These are phyloP conservation scores for Furnarius figulus DNA, from an alignment of 2,113 vertebrate species.

Conservation along the genomic window DNA sequence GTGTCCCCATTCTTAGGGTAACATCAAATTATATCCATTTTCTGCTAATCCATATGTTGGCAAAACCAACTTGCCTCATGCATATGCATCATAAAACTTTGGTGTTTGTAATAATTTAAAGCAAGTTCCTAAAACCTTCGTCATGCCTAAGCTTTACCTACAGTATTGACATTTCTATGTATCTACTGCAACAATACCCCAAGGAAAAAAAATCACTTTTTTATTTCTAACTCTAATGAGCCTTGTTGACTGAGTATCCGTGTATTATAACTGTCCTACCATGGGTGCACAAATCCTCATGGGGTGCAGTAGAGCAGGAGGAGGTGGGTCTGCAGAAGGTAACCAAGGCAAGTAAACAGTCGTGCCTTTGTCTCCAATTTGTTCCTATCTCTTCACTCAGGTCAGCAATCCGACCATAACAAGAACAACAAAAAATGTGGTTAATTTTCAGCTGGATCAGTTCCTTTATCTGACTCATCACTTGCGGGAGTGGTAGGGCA, in stretches of 20 bases:
- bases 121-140: background rate
- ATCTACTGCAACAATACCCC: background rate
- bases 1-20: background rate
- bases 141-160: background rate
- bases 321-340: background rate
- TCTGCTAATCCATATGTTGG: background rate
- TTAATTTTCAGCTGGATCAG: slow-evolving; percentile 4
- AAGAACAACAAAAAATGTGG: background rate
- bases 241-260: background rate
- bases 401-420: background rate
- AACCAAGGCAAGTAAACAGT: background rate
- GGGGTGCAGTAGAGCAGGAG: background rate
- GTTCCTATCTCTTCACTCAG: background rate
- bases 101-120: background rate
- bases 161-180: background rate
- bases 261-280: background rate
- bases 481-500: background rate
- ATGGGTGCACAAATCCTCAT: background rate
- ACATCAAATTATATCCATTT: background rate
- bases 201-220: background rate
- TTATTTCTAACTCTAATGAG: background rate
- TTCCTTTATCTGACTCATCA: background rate
- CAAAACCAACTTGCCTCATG: background rate
- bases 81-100: background rate
- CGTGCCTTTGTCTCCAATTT: background rate